A percentile compares a stretch with the other conserved stretches of the same genome.
Conservation (phyloP, 2,797 vertebrate genomes). For the Somateria mollissima region DNA sequence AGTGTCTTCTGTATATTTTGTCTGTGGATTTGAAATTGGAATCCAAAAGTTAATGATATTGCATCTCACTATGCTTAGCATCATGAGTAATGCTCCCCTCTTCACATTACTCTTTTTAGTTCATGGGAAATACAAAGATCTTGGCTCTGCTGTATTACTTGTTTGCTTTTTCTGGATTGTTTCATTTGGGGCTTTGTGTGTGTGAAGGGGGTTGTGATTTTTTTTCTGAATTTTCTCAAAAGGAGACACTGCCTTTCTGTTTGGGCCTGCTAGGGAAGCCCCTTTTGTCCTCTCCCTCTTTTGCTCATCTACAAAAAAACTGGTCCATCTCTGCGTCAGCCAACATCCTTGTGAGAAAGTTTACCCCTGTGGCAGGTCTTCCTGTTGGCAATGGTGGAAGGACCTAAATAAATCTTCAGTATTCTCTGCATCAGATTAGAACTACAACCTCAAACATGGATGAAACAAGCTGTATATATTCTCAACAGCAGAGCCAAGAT, state of each 20-base stretch:
- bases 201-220: neutral
- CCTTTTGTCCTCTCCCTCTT: neutral
- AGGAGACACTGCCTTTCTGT: neutral
- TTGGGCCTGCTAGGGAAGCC: neutral
- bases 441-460: neutral
- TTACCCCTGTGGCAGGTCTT: neutral
- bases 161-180: neutral
- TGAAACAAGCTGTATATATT: neutral
- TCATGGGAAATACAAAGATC: neutral
- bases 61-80: neutral
- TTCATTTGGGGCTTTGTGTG: neutral
- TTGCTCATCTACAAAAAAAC: neutral
- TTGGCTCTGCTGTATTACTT: neutral
- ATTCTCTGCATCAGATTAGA: neutral
- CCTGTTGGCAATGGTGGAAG: neutral
- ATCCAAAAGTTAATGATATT: neutral
- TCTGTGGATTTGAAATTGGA: neutral
- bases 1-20: neutral
- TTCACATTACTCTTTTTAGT: neutral
- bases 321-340: neutral
- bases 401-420: neutral
- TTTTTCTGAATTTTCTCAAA: neutral
- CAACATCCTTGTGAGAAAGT: neutral
- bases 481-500: neutral
- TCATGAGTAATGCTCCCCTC: neutral